phyloP scores from a whole-genome alignment of 1,140 invertebrate species.

The Caenorhabditis briggsae region DNA sequence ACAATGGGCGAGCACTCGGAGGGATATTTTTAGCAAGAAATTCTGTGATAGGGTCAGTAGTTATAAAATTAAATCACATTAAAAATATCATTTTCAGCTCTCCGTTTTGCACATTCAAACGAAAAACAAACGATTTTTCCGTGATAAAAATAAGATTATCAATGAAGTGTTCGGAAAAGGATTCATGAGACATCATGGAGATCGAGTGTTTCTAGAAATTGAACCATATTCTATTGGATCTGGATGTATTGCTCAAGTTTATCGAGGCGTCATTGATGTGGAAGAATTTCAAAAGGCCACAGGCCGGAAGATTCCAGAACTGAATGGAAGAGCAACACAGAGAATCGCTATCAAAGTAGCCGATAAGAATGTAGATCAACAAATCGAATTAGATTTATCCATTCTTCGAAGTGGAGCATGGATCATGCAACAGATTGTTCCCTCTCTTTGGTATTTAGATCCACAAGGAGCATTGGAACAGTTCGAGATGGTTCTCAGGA shows the following conservation, averaged over 20 bases:
- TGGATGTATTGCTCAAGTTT: constrained; percentile 81
- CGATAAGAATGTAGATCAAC: constrained; percentile 63
- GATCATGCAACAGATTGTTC: constrained; percentile 68
- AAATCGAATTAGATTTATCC: constrained; percentile 77
- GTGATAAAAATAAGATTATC: constrained; percentile 77
- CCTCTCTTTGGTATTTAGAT: constrained; percentile 79
- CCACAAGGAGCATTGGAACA: constrained; percentile 80
- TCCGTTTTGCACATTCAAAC: constrained; percentile 78
- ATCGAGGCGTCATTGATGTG: constrained; percentile 77
- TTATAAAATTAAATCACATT: not conserved
- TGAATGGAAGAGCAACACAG: constrained; percentile 39
- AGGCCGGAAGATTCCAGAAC: constrained; percentile 22
- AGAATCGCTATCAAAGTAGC: constrained; percentile 67
- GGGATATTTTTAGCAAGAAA: constrained; percentile 79
- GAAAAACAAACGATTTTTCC: constrained; percentile 77
- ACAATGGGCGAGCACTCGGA: constrained; percentile 80
- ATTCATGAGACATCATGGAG: constrained; percentile 72
- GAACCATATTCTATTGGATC: constrained; percentile 79
- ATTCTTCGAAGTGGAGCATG: constrained; percentile 79
- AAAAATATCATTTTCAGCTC: constrained; percentile 68
- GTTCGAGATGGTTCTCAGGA: constrained; percentile 79
- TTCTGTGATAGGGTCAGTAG: constrained; percentile 77
- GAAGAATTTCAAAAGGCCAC: constrained; percentile 65
- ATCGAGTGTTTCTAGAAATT: constrained; percentile 78
- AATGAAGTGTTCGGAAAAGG: constrained; percentile 77